Base-by-base conservation (phyloP, 2,113 vertebrate genomes). In the Halichoerus grypus region DNA sequence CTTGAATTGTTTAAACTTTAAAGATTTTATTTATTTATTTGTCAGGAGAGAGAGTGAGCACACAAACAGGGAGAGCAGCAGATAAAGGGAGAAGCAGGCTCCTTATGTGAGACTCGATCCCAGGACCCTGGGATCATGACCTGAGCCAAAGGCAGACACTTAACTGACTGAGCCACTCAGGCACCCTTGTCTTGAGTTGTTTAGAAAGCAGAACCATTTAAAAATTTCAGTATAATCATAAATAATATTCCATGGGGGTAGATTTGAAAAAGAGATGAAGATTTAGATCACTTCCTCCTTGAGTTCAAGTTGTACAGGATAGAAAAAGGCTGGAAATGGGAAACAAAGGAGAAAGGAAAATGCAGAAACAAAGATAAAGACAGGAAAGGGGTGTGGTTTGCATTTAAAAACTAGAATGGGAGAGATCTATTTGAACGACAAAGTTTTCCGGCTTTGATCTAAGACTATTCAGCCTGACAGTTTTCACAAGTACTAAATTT, bases 401-500 rank as follows among this genome's bases (percentile, higher is more conserved):
- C 39, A 96, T 21, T 80, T 2, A 0, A 92, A 95, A 77, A 53
- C 10, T 63, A 92, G 0, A 57, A 87, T 59, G 26, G 28, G 33
- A 89, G 82, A 89, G 3, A 65, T 33, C 4, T 74, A 69, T 63
- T 51, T 46, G 69, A 4, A 87, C 16, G 26, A 49, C 7, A 81
- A 9, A 69, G 19, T 33, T 84, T 39, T n/a, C 63, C 51, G 11
- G 31, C 63, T 88, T 95, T 77, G 31, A 79, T 79, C 61, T 82
- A 92, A 95, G 22, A 76, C 4, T 55, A 14, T 33, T 76, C 46
- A 86, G 19, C 72, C 46, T 67, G 59, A 51, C 7, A 84, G 88
- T 65, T 91, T 96, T 76, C 51, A 71, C 24, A 96, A 63, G 19
- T n/a, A 80, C 15, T 77, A 82, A 93, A 94, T 76, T 76, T 31